Evolutionary conservation across 2,888 invertebrate species (phyloP).

Genomic region (Neoitamus cyanurus): DNA sequence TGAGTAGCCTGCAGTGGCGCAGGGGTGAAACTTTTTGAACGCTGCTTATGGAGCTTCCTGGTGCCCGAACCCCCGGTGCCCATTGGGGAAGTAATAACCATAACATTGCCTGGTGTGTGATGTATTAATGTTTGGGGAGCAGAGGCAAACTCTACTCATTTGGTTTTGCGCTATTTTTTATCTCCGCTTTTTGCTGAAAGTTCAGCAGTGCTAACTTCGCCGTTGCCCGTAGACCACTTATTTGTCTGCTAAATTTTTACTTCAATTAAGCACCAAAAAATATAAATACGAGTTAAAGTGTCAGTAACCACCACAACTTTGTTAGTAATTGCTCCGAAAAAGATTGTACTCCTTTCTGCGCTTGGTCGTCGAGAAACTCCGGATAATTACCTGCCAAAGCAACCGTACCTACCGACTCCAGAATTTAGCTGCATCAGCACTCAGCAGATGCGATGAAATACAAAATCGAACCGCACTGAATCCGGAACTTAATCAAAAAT

Average conservation of each 20-base stretch:
- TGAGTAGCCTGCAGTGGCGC: background rate
- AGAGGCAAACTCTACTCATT: constrained; percentile 4
- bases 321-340: background rate
- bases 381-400: background rate
- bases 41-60: background rate
- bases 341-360: background rate
- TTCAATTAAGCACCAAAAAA: constrained; percentile 4
- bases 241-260: constrained; percentile 28
- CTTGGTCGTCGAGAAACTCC: background rate
- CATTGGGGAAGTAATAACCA: constrained; percentile 47
- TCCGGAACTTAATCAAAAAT: background rate
- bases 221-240: background rate
- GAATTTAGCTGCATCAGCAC: background rate
- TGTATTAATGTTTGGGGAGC: constrained; percentile 46
- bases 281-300: constrained; percentile 14
- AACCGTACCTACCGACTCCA: background rate
- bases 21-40: constrained; percentile 27
- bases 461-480: background rate
- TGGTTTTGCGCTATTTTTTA: background rate
- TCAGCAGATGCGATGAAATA: background rate
- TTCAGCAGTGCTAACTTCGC: background rate
- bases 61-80: background rate
- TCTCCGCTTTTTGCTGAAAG: constrained; percentile 16
- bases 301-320: constrained; percentile 3
- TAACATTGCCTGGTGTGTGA: constrained; percentile 47